Conservation (phyloP, 2,888 invertebrate genomes). For the Chrysotoxum bicinctum region DNA sequence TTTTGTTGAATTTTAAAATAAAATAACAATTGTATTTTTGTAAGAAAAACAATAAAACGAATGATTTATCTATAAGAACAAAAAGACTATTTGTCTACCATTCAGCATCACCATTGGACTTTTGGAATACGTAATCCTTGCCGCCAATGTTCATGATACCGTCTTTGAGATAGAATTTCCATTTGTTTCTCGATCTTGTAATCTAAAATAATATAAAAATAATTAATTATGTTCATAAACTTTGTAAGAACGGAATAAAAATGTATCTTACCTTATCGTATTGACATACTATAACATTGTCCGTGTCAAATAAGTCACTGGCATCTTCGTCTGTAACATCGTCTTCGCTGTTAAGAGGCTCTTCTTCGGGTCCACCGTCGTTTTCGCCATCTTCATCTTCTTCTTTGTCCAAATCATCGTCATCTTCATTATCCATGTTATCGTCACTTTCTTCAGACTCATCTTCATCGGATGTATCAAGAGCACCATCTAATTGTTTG, state of each 20-base stretch:
- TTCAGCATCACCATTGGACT: slow-evolving; percentile 99
- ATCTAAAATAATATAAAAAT: slow-evolving; percentile 85
- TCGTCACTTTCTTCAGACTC: slow-evolving; percentile 90
- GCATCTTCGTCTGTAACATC: slow-evolving; percentile 98
- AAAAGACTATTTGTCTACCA: slow-evolving; percentile 86
- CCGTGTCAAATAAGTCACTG: slow-evolving; percentile 97
- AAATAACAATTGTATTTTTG: slow-evolving; percentile 8
- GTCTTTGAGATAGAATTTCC: slow-evolving; percentile 99
- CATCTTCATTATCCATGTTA: slow-evolving; percentile 88
- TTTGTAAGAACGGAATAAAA: not conserved
- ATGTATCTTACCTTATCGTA: slow-evolving; percentile 92
- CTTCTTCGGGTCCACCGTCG: slow-evolving; percentile 89
- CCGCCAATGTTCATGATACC: slow-evolving; percentile 99
- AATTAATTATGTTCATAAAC: not conserved
- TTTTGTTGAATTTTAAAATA: slow-evolving; percentile 5
- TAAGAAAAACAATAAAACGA: slow-evolving; percentile 24
- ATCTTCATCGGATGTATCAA: slow-evolving; percentile 89
- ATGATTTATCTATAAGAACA: slow-evolving; percentile 25
- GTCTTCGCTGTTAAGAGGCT: slow-evolving; percentile 97
- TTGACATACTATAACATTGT: slow-evolving; percentile 99
- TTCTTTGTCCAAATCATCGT: slow-evolving; percentile 87
- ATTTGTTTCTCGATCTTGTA: slow-evolving; percentile 98
- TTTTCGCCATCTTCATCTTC: slow-evolving; percentile 86
- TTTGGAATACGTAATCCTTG: slow-evolving; percentile 99
- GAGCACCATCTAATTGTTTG: slow-evolving; percentile 85